Percentiles rank a stretch among this genome's conserved stretches.
Evolutionary conservation across 1,140 invertebrate species (phyloP).

Genomic region (Drosophila sproati): DNA sequence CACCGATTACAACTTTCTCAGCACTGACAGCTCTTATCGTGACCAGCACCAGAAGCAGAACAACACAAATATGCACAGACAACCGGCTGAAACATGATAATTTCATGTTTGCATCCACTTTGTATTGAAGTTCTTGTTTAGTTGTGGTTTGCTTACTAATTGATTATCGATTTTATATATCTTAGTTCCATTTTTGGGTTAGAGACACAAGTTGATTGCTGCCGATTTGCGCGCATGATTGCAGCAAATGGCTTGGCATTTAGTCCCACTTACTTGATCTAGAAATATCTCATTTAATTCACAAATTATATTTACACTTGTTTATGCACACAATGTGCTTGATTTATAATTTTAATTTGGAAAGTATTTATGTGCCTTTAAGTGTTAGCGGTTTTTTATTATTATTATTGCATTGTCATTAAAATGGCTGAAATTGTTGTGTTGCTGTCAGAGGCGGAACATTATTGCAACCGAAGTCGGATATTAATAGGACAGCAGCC

Average conservation of each 20-base stretch:
- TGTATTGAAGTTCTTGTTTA: constrained; percentile 11
- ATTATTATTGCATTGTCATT: constrained; percentile 23
- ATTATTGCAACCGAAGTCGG: constrained; percentile 30
- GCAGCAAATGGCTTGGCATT: neutral
- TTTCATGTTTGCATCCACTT: constrained; percentile 63
- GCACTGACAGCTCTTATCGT: constrained; percentile 25
- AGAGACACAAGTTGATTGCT: constrained; percentile 4
- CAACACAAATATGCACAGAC: constrained; percentile 42
- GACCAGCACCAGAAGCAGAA: constrained; percentile 27
- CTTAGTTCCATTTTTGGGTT: constrained; percentile 10
- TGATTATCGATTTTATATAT: constrained; percentile 6
- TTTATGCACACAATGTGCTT: neutral
- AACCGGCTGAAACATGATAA: constrained; percentile 47
- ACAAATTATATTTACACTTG: neutral
- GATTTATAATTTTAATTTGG: neutral
- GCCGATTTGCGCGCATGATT: constrained; percentile 19
- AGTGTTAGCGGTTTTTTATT: constrained; percentile 5
- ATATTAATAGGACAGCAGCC: neutral
- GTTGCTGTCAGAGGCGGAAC: constrained; percentile 2
- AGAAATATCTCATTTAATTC: neutral
- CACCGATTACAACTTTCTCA: constrained; percentile 72
- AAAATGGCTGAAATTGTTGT: constrained; percentile 6
- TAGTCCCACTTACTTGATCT: neutral
- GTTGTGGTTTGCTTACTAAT: constrained; percentile 15
- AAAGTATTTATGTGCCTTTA: neutral